These are phyloP conservation scores for Clarias batrachus DNA, from an alignment of 2,113 vertebrate species.

Conservation along the genomic window DNA sequence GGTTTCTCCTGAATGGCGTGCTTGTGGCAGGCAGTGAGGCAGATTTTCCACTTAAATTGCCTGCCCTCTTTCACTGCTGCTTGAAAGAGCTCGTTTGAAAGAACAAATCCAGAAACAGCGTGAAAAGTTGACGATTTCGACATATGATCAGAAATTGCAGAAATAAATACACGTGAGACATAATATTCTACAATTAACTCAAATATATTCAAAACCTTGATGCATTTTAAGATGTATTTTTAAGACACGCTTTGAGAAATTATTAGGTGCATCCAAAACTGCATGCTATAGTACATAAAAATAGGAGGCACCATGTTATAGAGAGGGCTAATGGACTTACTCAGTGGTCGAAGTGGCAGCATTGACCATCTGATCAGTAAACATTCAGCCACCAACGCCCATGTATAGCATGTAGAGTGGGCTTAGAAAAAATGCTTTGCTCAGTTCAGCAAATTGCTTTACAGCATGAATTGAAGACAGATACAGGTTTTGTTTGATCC, in stretches of 20 bases:
- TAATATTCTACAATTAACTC: not conserved
- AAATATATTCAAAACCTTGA: not conserved
- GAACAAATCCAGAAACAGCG: not conserved
- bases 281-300: not conserved
- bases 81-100: not conserved
- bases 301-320: not conserved
- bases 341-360: too few species aligned
- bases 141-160: not conserved
- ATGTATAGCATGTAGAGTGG: too few species aligned
- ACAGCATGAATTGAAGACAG: too few species aligned
- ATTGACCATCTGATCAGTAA: too few species aligned
- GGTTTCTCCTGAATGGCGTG: conserved; percentile 45
- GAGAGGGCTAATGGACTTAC: too few species aligned
- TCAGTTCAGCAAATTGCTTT: too few species aligned
- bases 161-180: not conserved
- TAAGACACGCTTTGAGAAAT: not conserved
- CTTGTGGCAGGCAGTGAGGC: conserved; percentile 46
- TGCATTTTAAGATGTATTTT: not conserved
- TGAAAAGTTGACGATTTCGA: not conserved
- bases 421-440: too few species aligned
- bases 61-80: conserved; percentile 17
- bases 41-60: conserved; percentile 45
- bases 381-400: too few species aligned
- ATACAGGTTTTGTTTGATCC: too few species aligned
- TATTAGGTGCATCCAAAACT: not conserved